Conservation (phyloP, 2,888 invertebrate species). For the Tipula helvola region DNA sequence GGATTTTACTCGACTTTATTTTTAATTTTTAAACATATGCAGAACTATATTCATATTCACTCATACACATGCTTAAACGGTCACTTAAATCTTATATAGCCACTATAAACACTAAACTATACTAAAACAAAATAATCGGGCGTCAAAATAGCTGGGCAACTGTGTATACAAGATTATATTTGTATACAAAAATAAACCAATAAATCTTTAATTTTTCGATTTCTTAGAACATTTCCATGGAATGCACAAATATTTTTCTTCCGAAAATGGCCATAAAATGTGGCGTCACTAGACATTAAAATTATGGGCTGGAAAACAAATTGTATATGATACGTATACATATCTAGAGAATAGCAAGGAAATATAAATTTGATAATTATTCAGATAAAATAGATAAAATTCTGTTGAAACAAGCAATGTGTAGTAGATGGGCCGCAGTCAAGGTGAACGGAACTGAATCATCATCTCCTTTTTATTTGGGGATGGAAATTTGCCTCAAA, state of each 20-base stretch:
- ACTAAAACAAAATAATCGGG: background rate
- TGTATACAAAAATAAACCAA: background rate
- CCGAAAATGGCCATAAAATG: background rate
- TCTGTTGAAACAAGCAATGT: background rate
- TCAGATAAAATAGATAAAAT: background rate
- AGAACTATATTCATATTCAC: background rate
- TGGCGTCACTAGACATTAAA: background rate
- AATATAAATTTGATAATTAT: background rate
- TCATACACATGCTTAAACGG: background rate
- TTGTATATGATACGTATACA: background rate
- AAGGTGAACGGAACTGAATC: background rate
- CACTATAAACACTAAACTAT: background rate
- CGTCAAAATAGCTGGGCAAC: background rate
- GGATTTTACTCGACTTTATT: background rate
- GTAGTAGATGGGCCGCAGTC: background rate
- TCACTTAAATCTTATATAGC: background rate
- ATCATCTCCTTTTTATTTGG: background rate
- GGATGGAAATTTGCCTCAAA: background rate
- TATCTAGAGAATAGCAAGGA: background rate
- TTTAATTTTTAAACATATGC: background rate
- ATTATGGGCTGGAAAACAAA: background rate
- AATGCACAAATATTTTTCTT: background rate
- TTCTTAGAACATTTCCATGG: background rate
- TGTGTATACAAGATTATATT: background rate
- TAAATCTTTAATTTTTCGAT: background rate